Percentiles rank a stretch among this genome's conserved stretches.
These are phyloP conservation scores for Schizothorax lantsangensis DNA, from an alignment of 2,797 vertebrate species.

Conservation along the genomic window DNA sequence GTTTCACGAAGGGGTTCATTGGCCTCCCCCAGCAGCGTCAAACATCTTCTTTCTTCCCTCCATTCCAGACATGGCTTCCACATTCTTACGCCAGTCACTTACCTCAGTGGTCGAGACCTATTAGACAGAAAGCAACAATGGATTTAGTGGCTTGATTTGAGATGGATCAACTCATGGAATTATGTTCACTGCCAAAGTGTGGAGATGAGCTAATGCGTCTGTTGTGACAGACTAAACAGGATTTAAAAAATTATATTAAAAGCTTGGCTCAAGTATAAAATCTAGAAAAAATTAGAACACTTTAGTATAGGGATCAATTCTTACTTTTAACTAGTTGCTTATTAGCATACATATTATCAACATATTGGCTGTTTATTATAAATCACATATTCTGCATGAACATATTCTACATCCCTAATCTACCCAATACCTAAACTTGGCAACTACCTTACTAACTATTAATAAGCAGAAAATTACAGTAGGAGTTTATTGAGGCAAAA, in stretches of 20 bases:
- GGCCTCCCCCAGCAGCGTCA: constrained; percentile 75
- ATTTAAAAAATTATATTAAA: background rate
- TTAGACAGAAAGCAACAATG: background rate
- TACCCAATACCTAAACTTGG: background rate
- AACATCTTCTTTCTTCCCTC: constrained; percentile 88
- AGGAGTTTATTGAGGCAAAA: background rate
- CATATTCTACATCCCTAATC: background rate
- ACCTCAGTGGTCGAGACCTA: constrained; percentile 81
- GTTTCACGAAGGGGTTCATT: constrained; percentile 66
- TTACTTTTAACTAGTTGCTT: background rate
- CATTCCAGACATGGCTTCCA: constrained; percentile 87
- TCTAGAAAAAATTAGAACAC: background rate
- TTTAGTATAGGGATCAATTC: background rate
- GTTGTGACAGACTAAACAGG: background rate
- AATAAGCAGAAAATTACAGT: background rate
- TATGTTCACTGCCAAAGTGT: background rate
- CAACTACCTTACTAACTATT: background rate
- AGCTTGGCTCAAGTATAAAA: background rate
- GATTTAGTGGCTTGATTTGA: background rate
- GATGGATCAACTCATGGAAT: background rate
- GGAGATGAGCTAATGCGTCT: background rate
- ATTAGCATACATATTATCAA: too few species aligned
- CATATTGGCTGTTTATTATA: too few species aligned
- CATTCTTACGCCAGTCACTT: constrained; percentile 85
- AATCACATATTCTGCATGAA: background rate